Evolutionary conservation across 2,888 invertebrate genomes (phyloP).

Genomic region (Trichogramma dendrolimi): DNA sequence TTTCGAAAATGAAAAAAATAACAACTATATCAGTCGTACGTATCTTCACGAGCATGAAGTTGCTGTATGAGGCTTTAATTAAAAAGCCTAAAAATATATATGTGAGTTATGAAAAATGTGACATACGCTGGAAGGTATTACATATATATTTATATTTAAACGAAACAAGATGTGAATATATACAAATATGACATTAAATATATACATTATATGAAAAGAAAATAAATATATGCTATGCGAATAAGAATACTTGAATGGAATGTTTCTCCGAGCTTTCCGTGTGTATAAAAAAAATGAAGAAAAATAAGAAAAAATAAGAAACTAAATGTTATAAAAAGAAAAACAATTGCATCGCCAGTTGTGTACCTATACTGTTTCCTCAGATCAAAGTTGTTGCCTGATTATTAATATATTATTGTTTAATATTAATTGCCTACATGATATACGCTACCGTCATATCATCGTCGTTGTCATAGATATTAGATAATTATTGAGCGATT

Average conservation of each 20-base stretch:
- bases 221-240: conserved; percentile 3
- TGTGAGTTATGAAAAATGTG: not conserved
- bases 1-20: too few relatives aligned
- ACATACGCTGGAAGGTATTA: not conserved
- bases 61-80: too few relatives aligned
- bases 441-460: conserved; percentile 43
- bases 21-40: too few relatives aligned
- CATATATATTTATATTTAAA: not conserved
- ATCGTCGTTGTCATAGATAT: conserved; percentile 38
- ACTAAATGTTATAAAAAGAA: conserved; percentile 27
- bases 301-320: conserved; percentile 1
- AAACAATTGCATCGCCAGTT: conserved; percentile 24
- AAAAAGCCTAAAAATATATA: too few relatives aligned
- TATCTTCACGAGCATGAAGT: too few relatives aligned
- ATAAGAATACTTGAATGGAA: conserved; percentile 29
- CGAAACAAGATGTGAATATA: conserved; percentile 8
- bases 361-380: conserved; percentile 26
- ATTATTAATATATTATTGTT: conserved; percentile 26
- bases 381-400: conserved; percentile 33
- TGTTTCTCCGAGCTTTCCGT: conserved; percentile 31
- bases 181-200: conserved; percentile 10
- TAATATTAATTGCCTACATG: conserved; percentile 14
- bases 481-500: conserved; percentile 28
- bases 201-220: conserved; percentile 1
- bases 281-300: conserved; percentile 12